These are phyloP conservation scores for Macrocentrus cingulum DNA, from an alignment of 1,140 invertebrate species.

Conservation along the genomic window DNA sequence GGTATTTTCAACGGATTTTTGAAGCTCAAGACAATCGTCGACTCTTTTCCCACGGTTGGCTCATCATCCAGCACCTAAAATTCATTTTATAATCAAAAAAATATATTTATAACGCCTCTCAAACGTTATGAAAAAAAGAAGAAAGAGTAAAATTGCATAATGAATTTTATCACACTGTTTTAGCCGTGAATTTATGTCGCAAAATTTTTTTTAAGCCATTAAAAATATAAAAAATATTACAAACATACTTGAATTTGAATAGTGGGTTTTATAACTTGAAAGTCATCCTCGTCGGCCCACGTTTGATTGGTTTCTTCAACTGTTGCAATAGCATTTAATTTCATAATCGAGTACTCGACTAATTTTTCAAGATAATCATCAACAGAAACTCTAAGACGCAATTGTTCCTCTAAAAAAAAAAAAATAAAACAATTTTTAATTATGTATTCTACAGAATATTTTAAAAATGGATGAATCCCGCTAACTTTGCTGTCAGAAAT, in stretches of 20 bases:
- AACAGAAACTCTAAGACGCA: conserved; percentile 62
- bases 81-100: conserved; percentile 22
- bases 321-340: conserved; percentile 69
- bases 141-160: no score
- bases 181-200: no score
- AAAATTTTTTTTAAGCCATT: no score
- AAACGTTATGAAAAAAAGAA: background rate
- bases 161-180: no score
- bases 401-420: conserved; percentile 61
- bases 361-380: conserved; percentile 72
- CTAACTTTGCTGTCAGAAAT: no score
- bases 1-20: conserved; percentile 67
- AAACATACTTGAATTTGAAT: conserved; percentile 65
- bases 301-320: conserved; percentile 74
- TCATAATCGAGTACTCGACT: conserved; percentile 76
- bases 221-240: conserved; percentile 1
- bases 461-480: background rate
- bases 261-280: conserved; percentile 71
- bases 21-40: conserved; percentile 65
- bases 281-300: conserved; percentile 76
- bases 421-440: conserved; percentile 12
- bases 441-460: background rate
- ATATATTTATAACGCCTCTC: background rate
- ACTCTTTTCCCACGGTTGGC: conserved; percentile 60
- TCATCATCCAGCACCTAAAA: conserved; percentile 64